Evolutionary conservation across 2,797 vertebrate genomes (phyloP), one percentile per base, ranked within the genome.

Genomic region (Enteromius fasciolatus): DNA sequence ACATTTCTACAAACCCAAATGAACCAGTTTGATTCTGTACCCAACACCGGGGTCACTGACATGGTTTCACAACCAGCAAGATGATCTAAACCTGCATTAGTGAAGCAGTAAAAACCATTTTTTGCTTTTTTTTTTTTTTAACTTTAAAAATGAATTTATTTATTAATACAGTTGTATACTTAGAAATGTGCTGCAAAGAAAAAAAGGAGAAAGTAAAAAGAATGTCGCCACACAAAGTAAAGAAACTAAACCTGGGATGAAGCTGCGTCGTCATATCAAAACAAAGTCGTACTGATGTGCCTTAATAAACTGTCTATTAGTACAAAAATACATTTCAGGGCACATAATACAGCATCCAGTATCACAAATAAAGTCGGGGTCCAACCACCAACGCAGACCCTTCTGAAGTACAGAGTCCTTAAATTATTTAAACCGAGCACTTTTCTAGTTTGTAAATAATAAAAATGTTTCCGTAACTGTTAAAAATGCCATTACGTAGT

Each of bases 321-420:
- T 99, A 99, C 96, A 99, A 99, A 99, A 99, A 99, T 99, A 99
- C 98, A 97, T 98, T 98, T 99, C 95, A 95, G 97, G 97, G 97
- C 97, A 98, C 98, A 96, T 94, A 96, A 95, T 96, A 97, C 95
- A 96, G 96, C 95, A 96, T 97, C 96, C 96, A 94, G 96, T 98
- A 98, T 98, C 96, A 98, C 97, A 98, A 98, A 97, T 96, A 96
- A 96, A 96, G 95, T 93, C 94, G 95, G 95, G 96, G 96, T 94
- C 90, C 95, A 95, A 95, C 96, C 94, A 91, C 95, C 96, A 95
- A 95, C 96, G 95, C 95, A 94, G 96, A 95, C 96, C 95, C 94
- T 89, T 92, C 91, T 80, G 94, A 95, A 96, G 95, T 96, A 97
- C 94, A 95, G 92, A 94, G 95, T 95, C 93, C 96, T 97, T 96